Base-by-base conservation (phyloP, 2,113 vertebrate genomes). In the Scatophagus argus region DNA sequence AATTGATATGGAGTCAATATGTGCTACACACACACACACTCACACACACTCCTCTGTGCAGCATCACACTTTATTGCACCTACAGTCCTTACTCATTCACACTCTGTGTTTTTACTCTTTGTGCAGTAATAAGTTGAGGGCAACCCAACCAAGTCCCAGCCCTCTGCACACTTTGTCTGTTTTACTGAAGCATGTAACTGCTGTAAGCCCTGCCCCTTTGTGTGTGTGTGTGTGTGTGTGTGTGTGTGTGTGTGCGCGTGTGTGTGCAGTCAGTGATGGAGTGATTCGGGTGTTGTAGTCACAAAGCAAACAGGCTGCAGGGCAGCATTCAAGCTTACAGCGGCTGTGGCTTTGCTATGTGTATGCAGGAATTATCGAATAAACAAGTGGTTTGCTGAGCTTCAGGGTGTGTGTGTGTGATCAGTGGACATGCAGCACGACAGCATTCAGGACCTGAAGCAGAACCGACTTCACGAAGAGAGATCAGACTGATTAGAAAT, bases 1-100 rank as follows among this genome's bases (percentile, higher is more conserved):
- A 87, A 86, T 75, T 80, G 86, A 88, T 61, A 68, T 72, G 23
- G 59, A 85, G 75, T 83, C 79, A 65, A 77, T 72, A 82, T 75
- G 68, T 56, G 54, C 27, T 66, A 36, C 72, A 60, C 43, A 29
- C 31, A 74, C 46, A 21, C 59, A 61, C 54, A 36, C 46, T 60
- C 77, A 49, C 76, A 61, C 58, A 73, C 47, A 51, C 55, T 27
- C 3, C 2, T 77, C 27, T 60, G 8, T 66, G 44, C 65, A 51
- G n/a, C 38, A 5, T 25, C 38, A 23, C 49, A 62, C 60, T 39
- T 32, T 49, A 5, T n/a, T 31, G 31, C 31, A 27, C 52, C 63
- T 14, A 13, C 2, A 6, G 1, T 41, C 65, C 19, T 8, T 12
- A 36, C 39, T 32, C 29, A 21, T 6, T 29, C 58, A 51, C 25